Base-by-base conservation (phyloP, 2,113 vertebrate genomes). In the Zosterops lateralis region DNA sequence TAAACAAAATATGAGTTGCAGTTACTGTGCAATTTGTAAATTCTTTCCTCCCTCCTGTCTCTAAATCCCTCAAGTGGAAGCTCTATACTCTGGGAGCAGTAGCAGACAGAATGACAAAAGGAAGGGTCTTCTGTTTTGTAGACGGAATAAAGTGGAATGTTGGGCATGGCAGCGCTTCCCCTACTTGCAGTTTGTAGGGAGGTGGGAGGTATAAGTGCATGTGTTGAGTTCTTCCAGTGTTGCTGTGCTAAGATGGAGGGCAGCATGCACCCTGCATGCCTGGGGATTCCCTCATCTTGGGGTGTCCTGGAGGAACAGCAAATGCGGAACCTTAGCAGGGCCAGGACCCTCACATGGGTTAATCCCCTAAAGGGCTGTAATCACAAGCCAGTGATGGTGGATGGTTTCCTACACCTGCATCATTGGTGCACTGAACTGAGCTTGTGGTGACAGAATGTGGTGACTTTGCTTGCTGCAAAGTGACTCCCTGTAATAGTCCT, bases 391-490 rank as follows among this genome's bases (percentile, higher is more conserved):
- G 36, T 47, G 71, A 34, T 72, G 67, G 54, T 2, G 3, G 51
- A 50, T 68, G 29, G 9, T 81, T 91, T 80, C 50, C 34, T 87
- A 24, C 36, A 40, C 36, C 2, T 11, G 71, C 29, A 57, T 68
- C 60, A 24, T 1, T 66, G 40, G 45, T 71, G 50, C 67, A 40
- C 48, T 64, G 58, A 77, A 28, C 67, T 34, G 51, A 72, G 61
- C 29, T 47, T 31, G 12, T 60, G 80, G 25, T 85, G 68, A 56
- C 44, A 42, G 79, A 89, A 71, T 53, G 84, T 12, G 66, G 57
- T 38, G 57, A 64, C 32, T 72, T 64, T 1, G 28, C 76, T 89
- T 88, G 91, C 79, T 93, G 32, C 48, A 62, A 87, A 91, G 45
- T 61, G 67, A 73, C n/a, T 78, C 53, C 38, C 47, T 1, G 0